A percentile compares a stretch with the other conserved stretches of the same genome.
phyloP scores from a whole-genome alignment of 2,797 vertebrate species.

The Ciconia nigra region DNA sequence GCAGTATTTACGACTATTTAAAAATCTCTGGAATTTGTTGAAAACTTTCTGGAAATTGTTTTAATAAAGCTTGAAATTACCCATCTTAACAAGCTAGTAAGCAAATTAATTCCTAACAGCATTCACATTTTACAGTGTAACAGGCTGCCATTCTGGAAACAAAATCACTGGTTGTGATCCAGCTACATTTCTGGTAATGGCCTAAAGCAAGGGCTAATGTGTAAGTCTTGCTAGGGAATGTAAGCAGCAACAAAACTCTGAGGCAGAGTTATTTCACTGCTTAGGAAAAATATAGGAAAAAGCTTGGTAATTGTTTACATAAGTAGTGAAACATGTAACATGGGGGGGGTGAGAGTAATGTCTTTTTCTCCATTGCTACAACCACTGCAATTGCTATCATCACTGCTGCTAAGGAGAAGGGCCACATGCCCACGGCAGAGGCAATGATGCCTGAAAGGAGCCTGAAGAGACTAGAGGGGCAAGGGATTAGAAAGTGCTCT shows the following conservation, averaged over 20 bases:
- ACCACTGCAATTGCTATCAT: background rate
- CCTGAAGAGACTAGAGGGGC: background rate
- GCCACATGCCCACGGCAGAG: accelerated
- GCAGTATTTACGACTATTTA: background rate
- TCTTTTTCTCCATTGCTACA: background rate
- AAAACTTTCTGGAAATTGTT: background rate
- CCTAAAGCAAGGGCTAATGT: background rate
- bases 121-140: background rate
- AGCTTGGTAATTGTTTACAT: background rate
- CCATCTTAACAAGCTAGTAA: background rate
- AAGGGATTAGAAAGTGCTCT: background rate
- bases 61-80: background rate
- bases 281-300: background rate
- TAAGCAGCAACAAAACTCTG: background rate
- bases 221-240: accelerated
- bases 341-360: background rate
- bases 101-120: background rate
- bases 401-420: background rate
- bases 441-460: background rate
- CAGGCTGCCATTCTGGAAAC: background rate
- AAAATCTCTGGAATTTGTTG: background rate
- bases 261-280: background rate
- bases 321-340: background rate
- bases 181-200: background rate
- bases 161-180: background rate